Evolutionary conservation across 2,113 vertebrate genomes (phyloP), one percentile per base, ranked within the genome.

Genomic region (Atractosteus spatula): DNA sequence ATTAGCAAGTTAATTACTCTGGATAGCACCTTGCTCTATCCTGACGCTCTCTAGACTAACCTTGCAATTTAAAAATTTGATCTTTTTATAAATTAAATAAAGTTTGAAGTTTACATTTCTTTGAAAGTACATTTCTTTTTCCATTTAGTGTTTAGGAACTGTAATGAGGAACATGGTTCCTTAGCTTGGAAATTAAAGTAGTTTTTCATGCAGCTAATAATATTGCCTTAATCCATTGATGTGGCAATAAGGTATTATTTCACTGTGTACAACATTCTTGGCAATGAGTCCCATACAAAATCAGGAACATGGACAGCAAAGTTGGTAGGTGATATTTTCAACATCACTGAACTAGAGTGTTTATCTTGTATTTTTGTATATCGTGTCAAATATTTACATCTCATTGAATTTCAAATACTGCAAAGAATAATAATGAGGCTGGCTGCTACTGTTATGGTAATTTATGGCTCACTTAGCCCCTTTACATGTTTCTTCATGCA

Each of bases 341-440:
- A 80, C 86, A 83, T 86, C 86, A 86, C 55, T 87, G 89, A 87
- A 84, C 80, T 79, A 66, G 76, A 77, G 79, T 84, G 85, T 89
- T 85, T 89, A 84, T 90, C 83, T 85, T 71, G 71, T 77, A 80
- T 47, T 14, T 88, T 78, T 89, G 87, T 89, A 85, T 88, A 87
- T 89, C 87, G 85, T 87, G 88, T 90, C 83, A 85, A 90, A 87
- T 85, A 91, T 92, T 91, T 91, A 89, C 89, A 91, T 91, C 87
- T 92, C 90, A 91, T 92, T 90, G 89, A 92, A 90, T 91, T 91
- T 90, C 89, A 91, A 88, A 91, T 91, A 81, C 80, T 78, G 78
- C 84, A 84, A 88, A 86, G 89, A 91, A 92, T 91, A 86, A 84
- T 90, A 90, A 91, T 90, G 89, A 90, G 86, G 86, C 77, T 83